Evolutionary conservation across 2,797 vertebrate genomes (phyloP).

Genomic region (Borostomias antarcticus): DNA sequence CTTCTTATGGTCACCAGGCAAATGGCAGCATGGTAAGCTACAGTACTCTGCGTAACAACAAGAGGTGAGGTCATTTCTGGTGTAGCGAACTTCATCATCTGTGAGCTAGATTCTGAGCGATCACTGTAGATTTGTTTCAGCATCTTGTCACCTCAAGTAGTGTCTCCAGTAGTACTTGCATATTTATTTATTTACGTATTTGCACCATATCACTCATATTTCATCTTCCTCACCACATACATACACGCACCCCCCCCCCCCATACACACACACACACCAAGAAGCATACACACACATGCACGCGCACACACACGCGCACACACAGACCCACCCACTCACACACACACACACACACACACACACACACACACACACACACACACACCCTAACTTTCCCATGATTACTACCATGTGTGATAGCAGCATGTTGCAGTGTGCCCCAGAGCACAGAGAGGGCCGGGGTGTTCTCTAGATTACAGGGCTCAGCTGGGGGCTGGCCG

Average conservation of each 20-base stretch:
- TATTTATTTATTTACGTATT: too few species aligned
- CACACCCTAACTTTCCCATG: too few species aligned
- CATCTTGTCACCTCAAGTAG: too few species aligned
- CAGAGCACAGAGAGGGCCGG: slow-evolving; percentile 24
- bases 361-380: too few species aligned
- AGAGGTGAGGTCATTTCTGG: neutral
- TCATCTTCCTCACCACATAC: neutral
- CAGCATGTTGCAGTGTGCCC: slow-evolving; percentile 13
- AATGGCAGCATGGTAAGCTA: too few species aligned
- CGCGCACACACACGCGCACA: too few species aligned
- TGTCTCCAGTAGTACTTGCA: too few species aligned
- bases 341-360: too few species aligned
- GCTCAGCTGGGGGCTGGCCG: slow-evolving; percentile 33
- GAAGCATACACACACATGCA: too few species aligned
- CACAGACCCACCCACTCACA: too few species aligned
- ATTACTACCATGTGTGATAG: slow-evolving; percentile 24
- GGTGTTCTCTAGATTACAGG: slow-evolving; percentile 53
- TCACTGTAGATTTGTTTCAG: neutral
- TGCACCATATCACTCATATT: neutral
- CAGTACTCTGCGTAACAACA: neutral
- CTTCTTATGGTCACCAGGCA: slow-evolving; percentile 4
- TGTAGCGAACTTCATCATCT: neutral
- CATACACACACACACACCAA: too few species aligned
- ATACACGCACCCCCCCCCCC: too few species aligned
- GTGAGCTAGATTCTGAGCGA: neutral